Conservation (phyloP, 2,113 vertebrate species). For the Cynopterus brachyotis region DNA sequence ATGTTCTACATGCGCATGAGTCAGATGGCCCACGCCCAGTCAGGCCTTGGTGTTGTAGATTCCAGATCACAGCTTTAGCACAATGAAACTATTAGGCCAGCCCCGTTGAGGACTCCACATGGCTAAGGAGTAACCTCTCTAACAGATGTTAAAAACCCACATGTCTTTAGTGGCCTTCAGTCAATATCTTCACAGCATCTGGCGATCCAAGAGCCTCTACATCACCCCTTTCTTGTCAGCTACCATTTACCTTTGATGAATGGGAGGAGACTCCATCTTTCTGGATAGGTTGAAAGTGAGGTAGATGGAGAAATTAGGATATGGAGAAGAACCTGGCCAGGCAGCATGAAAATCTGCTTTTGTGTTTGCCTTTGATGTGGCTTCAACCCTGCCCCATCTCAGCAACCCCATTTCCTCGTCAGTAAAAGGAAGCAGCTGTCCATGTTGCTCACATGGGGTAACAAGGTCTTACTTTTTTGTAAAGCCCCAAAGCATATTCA, state of each 20-base stretch:
- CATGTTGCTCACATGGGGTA: not conserved
- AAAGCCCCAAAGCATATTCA: not conserved
- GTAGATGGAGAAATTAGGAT: constrained; percentile 18
- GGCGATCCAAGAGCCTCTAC: not conserved
- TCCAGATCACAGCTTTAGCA: not conserved
- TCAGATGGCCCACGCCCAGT: not conserved
- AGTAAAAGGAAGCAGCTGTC: not conserved
- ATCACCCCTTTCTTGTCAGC: not conserved
- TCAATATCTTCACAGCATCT: not conserved
- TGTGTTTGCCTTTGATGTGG: not conserved
- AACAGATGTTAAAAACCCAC: not conserved
- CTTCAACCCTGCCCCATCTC: not conserved
- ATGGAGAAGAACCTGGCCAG: not conserved
- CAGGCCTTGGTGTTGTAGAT: not conserved
- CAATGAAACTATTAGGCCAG: not conserved
- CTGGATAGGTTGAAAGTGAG: not conserved
- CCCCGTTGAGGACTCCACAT: not conserved
- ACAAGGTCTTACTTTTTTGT: not conserved
- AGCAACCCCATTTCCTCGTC: not conserved
- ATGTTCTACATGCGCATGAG: accelerated
- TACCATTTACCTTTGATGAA: not conserved
- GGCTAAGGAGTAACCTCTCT: not conserved
- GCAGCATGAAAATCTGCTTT: not conserved
- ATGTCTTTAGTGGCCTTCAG: not conserved
- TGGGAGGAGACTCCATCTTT: not conserved